Conservation (phyloP, 1,140 invertebrate genomes). For the Zaprionus tsacasi region DNA sequence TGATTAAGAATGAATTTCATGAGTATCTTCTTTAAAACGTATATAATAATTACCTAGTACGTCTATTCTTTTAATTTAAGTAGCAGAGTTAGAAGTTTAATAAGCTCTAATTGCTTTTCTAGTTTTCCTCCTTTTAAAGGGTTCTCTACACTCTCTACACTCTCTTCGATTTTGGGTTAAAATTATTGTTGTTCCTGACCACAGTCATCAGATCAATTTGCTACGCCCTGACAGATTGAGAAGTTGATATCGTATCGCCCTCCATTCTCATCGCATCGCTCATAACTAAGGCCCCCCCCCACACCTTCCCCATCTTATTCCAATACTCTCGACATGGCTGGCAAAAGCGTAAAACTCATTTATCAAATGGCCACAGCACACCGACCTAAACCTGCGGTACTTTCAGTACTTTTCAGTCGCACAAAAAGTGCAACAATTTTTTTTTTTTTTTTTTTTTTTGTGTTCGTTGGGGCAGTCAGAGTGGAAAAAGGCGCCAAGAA, state of each 20-base stretch:
- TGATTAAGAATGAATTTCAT: too few species aligned
- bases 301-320: conserved; percentile 9
- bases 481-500: conserved; percentile 34
- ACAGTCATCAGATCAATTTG: conserved; percentile 51
- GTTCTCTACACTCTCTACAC: too few species aligned
- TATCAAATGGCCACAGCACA: conserved; percentile 69
- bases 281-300: conserved; percentile 50
- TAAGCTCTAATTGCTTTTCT: too few species aligned
- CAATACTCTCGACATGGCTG: conserved; percentile 22
- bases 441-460: background rate
- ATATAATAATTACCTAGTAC: too few species aligned
- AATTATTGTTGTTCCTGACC: conserved; percentile 10
- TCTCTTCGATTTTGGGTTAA: conserved; percentile 18
- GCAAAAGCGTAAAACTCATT: conserved; percentile 74
- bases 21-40: too few species aligned
- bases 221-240: conserved; percentile 51
- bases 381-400: conserved; percentile 39
- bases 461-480: conserved; percentile 23
- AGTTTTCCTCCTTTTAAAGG: background rate
- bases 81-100: too few species aligned
- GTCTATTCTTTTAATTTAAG: too few species aligned
- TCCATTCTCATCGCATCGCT: conserved; percentile 39
- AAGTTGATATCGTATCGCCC: conserved; percentile 30
- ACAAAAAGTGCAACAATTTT: conserved; percentile 69
- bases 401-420: conserved; percentile 15